Base-by-base conservation (phyloP, 64 coral and sea anemone genomes). In the Hydrozoanthus tunicans region DNA sequence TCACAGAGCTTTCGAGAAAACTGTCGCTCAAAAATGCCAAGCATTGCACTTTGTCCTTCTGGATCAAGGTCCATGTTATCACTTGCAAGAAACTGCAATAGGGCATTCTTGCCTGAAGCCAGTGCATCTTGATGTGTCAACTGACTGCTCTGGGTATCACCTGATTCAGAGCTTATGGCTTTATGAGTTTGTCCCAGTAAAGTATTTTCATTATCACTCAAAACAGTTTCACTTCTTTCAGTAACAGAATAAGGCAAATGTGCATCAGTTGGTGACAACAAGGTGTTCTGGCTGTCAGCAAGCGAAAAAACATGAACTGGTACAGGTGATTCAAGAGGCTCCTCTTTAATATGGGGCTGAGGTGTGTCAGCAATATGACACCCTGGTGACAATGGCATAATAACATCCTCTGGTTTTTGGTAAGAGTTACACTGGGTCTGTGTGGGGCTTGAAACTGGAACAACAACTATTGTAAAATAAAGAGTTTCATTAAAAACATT, bases 1-100 rank as follows among this genome's bases (percentile, higher is more conserved):
- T 88, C 84, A 74, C 54, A 13, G 17, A 88, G 84, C 27, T 88
- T 88, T 60, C 68, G 68, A 32, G 67, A 70, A 74, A 88, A 88
- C 55, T 88, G 84, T 6, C 56, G 70, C 52, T 88, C 84, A 60
- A 88, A 88, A 73, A 88, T 88, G 9, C 55, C 12, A 27, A 88
- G 84, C 84, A 88, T 88, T 88, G 69, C 84, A 88, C 69, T 88
- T 88, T 88, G 84, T 4, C 84, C 84, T 88, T 88, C 84, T 9
- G 68, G 70, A 74, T 88, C 84, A 74, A 88, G 84, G 13, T 88
- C 84, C 23, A 88, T 73, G 53, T 88, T 88, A 43, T 88, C 68
- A 59, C 56, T 74, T 51, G 69, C 69, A 51, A 88, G 84, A 59
- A 88, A 88, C 1, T 88, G 84, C 12, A 88, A 26, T 56, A 88